Conservation (phyloP, 2,113 vertebrate species). For the Cavia aperea region DNA sequence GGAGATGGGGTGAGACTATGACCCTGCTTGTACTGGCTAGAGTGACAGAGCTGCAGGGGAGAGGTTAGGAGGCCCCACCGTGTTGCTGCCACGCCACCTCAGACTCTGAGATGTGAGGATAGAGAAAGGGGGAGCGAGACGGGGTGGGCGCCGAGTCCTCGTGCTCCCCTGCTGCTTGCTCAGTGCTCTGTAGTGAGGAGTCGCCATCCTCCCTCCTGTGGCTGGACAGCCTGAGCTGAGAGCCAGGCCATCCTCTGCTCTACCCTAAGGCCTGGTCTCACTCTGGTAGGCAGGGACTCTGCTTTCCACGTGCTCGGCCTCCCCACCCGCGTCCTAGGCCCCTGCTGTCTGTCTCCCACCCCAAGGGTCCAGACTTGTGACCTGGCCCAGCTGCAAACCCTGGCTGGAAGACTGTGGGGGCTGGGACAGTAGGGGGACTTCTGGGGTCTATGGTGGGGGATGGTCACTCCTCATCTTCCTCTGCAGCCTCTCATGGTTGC, state of each 20-base stretch:
- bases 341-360: neutral
- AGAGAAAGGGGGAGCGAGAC: neutral
- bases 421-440: no score
- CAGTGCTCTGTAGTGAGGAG: neutral
- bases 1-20: neutral
- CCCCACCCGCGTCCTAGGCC: accelerated
- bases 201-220: accelerated
- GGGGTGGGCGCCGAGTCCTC: neutral
- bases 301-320: accelerated
- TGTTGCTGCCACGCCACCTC: no score
- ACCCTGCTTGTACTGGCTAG: neutral
- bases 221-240: neutral
- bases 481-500: neutral
- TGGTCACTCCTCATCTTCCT: neutral
- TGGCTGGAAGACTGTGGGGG: no score
- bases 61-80: no score
- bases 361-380: neutral
- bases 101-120: neutral
- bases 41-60: neutral
- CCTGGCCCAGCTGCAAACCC: neutral
- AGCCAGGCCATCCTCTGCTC: no score
- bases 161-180: accelerated
- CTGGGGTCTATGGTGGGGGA: neutral
- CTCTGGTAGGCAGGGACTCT: neutral
- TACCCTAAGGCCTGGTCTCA: neutral